Evolutionary conservation across 2,113 vertebrate genomes (phyloP).

Genomic region (Pelobates fuscus): DNA sequence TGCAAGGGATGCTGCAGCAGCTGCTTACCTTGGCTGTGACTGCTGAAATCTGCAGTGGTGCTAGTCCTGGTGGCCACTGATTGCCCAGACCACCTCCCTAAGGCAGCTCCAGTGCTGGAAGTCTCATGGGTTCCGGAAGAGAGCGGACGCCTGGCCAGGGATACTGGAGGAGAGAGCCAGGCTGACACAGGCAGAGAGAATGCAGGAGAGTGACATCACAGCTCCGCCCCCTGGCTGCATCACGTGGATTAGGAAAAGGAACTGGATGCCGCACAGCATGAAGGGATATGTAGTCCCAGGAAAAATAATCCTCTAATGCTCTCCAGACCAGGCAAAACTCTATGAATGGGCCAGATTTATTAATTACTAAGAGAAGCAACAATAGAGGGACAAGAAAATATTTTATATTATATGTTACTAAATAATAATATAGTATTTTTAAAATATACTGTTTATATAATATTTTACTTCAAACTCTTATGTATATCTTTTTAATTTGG

Average conservation of each 20-base stretch:
- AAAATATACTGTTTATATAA: too few species aligned
- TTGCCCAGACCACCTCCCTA: neutral
- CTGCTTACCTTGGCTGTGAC: slow-evolving; percentile 21
- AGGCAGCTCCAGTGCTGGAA: neutral
- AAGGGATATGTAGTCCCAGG: slow-evolving; percentile 30
- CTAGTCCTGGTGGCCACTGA: neutral
- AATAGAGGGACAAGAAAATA: too few species aligned
- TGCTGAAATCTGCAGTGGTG: neutral
- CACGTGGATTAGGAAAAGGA: slow-evolving; percentile 10
- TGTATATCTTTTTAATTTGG: too few species aligned
- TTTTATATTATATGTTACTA: too few species aligned
- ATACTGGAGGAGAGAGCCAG: neutral
- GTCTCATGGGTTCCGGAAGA: slow-evolving; percentile 15
- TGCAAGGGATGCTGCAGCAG: neutral
- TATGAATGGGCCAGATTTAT: too few species aligned
- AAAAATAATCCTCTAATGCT: neutral
- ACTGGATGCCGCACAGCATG: neutral
- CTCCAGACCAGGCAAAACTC: too few species aligned
- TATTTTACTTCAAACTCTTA: too few species aligned
- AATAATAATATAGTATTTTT: too few species aligned
- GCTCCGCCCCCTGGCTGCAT: neutral
- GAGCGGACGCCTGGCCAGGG: neutral
- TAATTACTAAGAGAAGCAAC: too few species aligned
- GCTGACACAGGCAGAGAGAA: slow-evolving; percentile 36
- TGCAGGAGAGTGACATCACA: slow-evolving; percentile 15